Evolutionary conservation across 2,113 vertebrate species (phyloP).

Genomic region (Tachuris rubrigastra): DNA sequence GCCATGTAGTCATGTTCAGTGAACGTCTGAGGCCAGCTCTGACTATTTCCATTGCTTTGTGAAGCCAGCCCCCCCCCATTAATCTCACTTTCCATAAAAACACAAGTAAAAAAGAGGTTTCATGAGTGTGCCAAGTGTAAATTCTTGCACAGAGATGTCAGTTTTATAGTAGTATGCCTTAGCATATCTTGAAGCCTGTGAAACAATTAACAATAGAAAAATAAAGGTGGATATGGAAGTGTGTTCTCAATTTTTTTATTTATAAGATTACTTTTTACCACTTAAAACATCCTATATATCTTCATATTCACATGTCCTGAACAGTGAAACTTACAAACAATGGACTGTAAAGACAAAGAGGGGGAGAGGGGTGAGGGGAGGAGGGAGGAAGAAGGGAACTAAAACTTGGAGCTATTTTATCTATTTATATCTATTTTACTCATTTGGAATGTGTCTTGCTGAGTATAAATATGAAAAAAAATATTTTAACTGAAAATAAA

Average conservation of each 20-base stretch:
- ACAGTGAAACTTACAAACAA: not conserved
- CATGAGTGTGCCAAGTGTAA: fast-evolving
- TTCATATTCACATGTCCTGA: not conserved
- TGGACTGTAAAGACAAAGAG: not conserved
- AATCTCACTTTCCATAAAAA: not conserved
- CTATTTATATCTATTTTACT: not conserved
- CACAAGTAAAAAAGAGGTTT: not conserved
- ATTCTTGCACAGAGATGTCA: not conserved
- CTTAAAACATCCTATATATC: not conserved
- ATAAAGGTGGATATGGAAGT: not conserved
- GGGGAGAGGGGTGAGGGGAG: too few relatives aligned
- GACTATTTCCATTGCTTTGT: not conserved
- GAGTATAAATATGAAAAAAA: not conserved
- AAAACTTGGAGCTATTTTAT: not conserved
- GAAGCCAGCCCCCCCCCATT: not conserved
- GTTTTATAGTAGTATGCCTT: not conserved
- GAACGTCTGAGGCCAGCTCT: not conserved
- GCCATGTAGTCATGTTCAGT: not conserved
- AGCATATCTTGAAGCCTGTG: not conserved
- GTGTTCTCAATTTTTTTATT: not conserved
- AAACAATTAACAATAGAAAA: not conserved
- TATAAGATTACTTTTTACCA: not conserved
- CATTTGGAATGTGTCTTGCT: not conserved
- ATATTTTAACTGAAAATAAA: not conserved
- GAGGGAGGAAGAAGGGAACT: too few relatives aligned